Evolutionary conservation across 2,113 vertebrate species (phyloP).

Genomic region (Ovis canadensis): DNA sequence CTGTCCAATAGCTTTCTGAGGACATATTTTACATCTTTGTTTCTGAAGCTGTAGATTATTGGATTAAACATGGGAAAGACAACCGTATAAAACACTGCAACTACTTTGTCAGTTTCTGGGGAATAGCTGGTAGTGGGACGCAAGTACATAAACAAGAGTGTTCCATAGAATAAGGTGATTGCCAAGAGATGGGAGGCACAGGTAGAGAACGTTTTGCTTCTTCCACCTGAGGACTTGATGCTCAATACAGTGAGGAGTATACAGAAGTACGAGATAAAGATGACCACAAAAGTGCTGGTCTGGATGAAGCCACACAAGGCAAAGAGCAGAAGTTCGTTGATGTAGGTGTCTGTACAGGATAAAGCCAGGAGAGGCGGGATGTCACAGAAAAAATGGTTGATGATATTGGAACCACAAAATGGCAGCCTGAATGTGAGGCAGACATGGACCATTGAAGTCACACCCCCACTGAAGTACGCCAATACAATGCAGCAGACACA

Average conservation of each 20-base stretch:
- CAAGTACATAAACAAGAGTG: slow-evolving; percentile 66
- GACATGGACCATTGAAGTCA: slow-evolving; percentile 53
- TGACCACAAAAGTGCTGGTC: slow-evolving; percentile 58
- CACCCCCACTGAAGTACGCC: slow-evolving; percentile 11
- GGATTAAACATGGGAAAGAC: slow-evolving; percentile 75
- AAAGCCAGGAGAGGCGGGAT: slow-evolving; percentile 60
- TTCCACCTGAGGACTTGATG: background rate
- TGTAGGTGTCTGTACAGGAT: background rate
- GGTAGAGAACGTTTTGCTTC: slow-evolving; percentile 55
- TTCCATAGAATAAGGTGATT: slow-evolving; percentile 65
- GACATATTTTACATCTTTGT: slow-evolving; percentile 70
- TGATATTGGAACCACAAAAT: slow-evolving; percentile 40
- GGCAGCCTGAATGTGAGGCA: slow-evolving; percentile 37
- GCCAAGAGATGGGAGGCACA: slow-evolving; percentile 70
- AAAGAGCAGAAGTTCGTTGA: slow-evolving; percentile 62
- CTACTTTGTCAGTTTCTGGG: slow-evolving; percentile 23
- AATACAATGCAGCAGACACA: background rate
- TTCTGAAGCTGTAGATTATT: slow-evolving; percentile 74
- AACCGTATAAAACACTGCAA: slow-evolving; percentile 68
- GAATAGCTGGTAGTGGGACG: slow-evolving; percentile 54
- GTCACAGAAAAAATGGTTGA: slow-evolving; percentile 73
- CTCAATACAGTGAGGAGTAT: slow-evolving; percentile 47
- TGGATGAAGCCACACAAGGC: slow-evolving; percentile 67
- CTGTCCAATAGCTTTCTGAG: slow-evolving; percentile 36
- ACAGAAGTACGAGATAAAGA: slow-evolving; percentile 31